Evolutionary conservation across 2,888 invertebrate species (phyloP), one percentile per base, ranked within the genome.

Genomic region (Agriopis leucophaearia): DNA sequence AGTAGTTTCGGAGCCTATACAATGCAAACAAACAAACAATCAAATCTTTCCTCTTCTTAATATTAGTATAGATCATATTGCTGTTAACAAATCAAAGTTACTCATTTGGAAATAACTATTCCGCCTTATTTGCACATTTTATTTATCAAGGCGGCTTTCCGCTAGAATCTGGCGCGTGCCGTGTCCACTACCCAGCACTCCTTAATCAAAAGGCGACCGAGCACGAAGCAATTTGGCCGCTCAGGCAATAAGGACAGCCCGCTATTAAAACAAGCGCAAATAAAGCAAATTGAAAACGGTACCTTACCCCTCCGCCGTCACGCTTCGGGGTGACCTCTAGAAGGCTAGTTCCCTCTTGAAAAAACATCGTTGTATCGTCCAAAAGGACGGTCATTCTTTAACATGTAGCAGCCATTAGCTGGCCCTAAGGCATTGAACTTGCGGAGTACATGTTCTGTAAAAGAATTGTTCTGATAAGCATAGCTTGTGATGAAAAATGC

Each of bases 211-310:
- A 89, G 89, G 88, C 91, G 90, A 83, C 86, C 88, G 85, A 84
- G 91, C 92, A 92, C 92, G 92, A 91, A 92, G 89, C 91, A 93
- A 92, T 93, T 92, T 91, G 91, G 90, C 82, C 86, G 88, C 84
- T 86, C 88, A 84, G 85, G 88, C 91, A 92, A 93, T 92, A 92
- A 92, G 90, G 86, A 91, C 87, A 86, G 88, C 87, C 87, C 88
- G 89, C 93, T 92, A 93, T 93, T 93, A 92, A 94, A 93, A 92
- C 93, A 92, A 90, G 90, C 88, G 88, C 91, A 93, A 93, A 93
- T 92, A 93, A 91, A 92, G 89, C 90, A 92, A 92, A 93, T 93
- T 93, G 92, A 93, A 93, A 92, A 91, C 87, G 90, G 88, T 85
- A 89, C 89, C 87, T 83, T 77, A 81, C 79, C 86, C 82, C 42